phyloP scores from a whole-genome alignment of 2,113 vertebrate genomes.

The Ailuropoda melanoleuca region DNA sequence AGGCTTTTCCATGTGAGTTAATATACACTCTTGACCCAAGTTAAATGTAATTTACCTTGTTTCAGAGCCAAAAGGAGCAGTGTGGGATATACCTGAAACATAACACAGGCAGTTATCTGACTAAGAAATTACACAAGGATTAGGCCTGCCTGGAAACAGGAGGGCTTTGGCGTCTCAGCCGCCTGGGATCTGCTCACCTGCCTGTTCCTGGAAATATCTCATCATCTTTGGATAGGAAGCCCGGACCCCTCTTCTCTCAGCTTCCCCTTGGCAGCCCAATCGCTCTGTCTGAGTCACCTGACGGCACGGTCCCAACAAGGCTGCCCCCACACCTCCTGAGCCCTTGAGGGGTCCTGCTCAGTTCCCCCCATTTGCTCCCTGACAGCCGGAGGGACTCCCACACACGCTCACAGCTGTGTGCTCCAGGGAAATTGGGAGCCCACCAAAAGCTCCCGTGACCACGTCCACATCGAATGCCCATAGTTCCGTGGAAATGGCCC shows the following conservation, averaged over 20 bases:
- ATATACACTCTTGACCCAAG: not conserved
- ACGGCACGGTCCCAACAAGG: no score
- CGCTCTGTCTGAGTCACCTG: not conserved
- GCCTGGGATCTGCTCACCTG: not conserved
- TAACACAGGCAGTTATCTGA: not conserved
- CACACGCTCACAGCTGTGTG: fast-evolving
- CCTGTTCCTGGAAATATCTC: fast-evolving
- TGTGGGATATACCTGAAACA: not conserved
- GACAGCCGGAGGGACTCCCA: fast-evolving
- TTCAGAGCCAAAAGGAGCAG: not conserved
- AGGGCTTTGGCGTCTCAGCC: fast-evolving
- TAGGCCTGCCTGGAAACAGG: fast-evolving
- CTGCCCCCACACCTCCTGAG: not conserved
- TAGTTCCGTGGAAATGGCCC: not conserved
- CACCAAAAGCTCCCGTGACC: not conserved
- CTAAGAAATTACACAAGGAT: not conserved
- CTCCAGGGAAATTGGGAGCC: not conserved
- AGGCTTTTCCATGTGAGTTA: not conserved
- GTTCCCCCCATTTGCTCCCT: fast-evolving
- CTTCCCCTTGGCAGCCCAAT: not conserved
- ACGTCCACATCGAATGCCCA: no score
- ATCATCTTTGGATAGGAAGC: not conserved
- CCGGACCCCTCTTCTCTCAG: not conserved
- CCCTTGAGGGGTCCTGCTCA: no score
- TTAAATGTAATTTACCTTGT: not conserved